Evolutionary conservation across 2,888 invertebrate species (phyloP), one percentile per base, ranked within the genome.

Genomic region (Sminthurinus aureus): DNA sequence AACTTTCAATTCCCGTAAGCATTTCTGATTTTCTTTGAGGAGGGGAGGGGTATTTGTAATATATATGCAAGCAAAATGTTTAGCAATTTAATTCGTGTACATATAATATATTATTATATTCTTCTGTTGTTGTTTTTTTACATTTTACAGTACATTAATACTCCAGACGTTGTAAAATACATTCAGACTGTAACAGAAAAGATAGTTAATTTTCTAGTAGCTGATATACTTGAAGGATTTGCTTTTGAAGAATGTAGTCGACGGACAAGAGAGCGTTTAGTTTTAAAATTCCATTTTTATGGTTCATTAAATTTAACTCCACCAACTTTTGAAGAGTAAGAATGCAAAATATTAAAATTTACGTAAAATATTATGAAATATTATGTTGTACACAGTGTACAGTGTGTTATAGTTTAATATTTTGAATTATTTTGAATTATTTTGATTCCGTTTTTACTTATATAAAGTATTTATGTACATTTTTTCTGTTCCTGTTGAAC

Each of bases 281-380:
- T 71, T 8, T 15, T 71, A 12, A 71, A 71, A 24, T 71, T 71
- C 9, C 24, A 71, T 71, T 71, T 24, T 15, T 15, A 24, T 24
- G 71, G 71, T 9, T 22, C 71, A 8, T 24, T 71, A 13, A 71
- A 26, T 71, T 71, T 71, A 24, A 71, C 71, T 26, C 71, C 71
- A 24, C 26, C 24, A 71, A 71, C 24, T 71, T 71, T 71, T 26
- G 71, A 71, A 22, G 71, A 71, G 71, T 71, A 26, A 71, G 24
- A 71, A 38, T 38, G 3, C 6, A 38, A 38, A n/a, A n/a, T 2
- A 18, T 67, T 18, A 58, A 12, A 58, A 58, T 64, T n/a, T 64
- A 3, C 3, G 64, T 64, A 64, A 64, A 64, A 18, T 64, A 64
- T 67, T 67, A 13, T 9, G 13, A 13, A 9, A 67, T n/a, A n/a